Evolutionary conservation across 2,797 vertebrate genomes (phyloP), one percentile per base, ranked within the genome.

Genomic region (Centropyge bicolor): DNA sequence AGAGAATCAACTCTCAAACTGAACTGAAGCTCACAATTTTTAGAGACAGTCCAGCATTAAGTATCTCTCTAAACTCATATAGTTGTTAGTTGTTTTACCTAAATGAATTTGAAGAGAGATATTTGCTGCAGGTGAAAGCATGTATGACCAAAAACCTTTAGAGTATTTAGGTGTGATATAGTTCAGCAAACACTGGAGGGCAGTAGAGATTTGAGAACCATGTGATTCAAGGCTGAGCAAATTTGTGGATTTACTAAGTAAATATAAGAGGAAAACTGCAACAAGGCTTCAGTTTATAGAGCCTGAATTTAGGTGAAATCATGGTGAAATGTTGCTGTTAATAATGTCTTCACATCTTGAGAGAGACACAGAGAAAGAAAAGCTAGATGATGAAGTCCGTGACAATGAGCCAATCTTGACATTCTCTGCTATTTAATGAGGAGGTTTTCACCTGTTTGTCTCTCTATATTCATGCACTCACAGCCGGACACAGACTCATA

Each of bases 151-250:
- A n/a, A n/a, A n/a, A n/a, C n/a, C n/a, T n/a, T n/a, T n/a, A 31
- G 1, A 43, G 1, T 38, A 17, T 12, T 72, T 11, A 78, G 72
- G 48, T 89, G 89, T 76, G 60, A 84, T 89, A 38, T 35, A 38
- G 19, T 57, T 9, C 13, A 38, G 14, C 51, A 56, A 82, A 83
- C 92, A 94, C 92, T 90, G 76, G 93, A 83, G 90, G 91, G 90
- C 90, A 91, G 83, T 27, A 91, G 64, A 92, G 82, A 83, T 86
- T 63, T 82, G 38, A 82, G 60, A 87, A 77, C 56, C 0, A 6
- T 51, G 45, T 35, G 55, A 74, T 51, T 70, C 41, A 75, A 45
- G 48, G 10, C 27, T 46, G 16, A 76, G 17, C 12, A 75, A 63
- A 78, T 62, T 22, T 11, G 1, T 24, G 11, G 57, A 22, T 17